These are phyloP conservation scores for roundworm (Caenorhabditis elegans) DNA, from an alignment of 1,140 invertebrate genomes.

Conservation along the genomic window WBcel235 BX284605.5:16481501-16482000, in stretches of 20 bases:
- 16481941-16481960: not conserved
- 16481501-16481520: not conserved
- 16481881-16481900: not conserved
- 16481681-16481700: not conserved
- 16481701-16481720: not conserved
- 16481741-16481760: not conserved
- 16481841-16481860: not conserved
- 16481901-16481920: not conserved
- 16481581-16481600: not conserved
- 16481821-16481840: not conserved
- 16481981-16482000: not conserved
- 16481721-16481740: not conserved
- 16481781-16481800: not conserved
- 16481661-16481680: not conserved
- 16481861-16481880: not conserved
- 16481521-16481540: not conserved
- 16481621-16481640: not conserved
- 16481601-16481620: constrained; percentile 6
- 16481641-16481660: not conserved
- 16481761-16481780: not conserved
- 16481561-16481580: not conserved
- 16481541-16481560: not conserved
- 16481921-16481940: not conserved
- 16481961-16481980: not conserved
- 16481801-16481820: not conserved